Evolutionary conservation across 2,797 vertebrate genomes (phyloP).

Genomic region (Ptychadena robeensis): DNA sequence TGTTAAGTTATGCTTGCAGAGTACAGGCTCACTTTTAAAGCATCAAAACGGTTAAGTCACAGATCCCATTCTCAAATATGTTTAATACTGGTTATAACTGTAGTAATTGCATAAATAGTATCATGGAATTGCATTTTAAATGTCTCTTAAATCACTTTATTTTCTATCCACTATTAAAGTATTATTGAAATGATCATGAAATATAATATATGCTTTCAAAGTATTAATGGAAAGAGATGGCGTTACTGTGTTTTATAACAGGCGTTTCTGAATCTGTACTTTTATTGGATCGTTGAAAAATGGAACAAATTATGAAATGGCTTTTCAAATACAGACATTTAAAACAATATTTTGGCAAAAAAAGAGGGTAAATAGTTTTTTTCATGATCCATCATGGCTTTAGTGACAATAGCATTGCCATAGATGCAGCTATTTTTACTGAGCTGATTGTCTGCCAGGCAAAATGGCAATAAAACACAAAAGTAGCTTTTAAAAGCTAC

Average conservation of each 20-base stretch:
- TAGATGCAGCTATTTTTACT: constrained; percentile 36
- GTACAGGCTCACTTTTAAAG: too few relatives aligned
- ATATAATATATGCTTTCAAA: constrained; percentile 9
- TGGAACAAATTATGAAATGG: constrained; percentile 40
- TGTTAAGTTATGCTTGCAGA: too few relatives aligned
- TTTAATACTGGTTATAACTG: background rate
- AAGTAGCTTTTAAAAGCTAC: constrained; percentile 23
- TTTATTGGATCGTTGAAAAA: constrained; percentile 38
- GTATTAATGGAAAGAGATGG: constrained; percentile 33
- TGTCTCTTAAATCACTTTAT: background rate
- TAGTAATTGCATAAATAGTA: background rate
- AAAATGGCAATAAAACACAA: constrained; percentile 36
- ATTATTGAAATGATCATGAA: constrained; percentile 15
- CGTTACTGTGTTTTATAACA: constrained; percentile 20
- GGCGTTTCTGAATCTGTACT: constrained; percentile 27
- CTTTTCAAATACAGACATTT: background rate
- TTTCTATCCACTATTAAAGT: constrained; percentile 1
- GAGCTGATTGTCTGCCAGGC: constrained; percentile 13
- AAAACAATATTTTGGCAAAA: constrained; percentile 13
- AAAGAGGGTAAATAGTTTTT: constrained; percentile 21
- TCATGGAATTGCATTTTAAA: background rate
- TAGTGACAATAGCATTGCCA: constrained; percentile 13
- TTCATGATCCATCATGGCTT: constrained; percentile 20
- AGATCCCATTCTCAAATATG: too few relatives aligned
- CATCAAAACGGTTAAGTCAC: too few relatives aligned